phyloP scores from a whole-genome alignment of 2,888 invertebrate species.

The Andricus quercusramuli region DNA sequence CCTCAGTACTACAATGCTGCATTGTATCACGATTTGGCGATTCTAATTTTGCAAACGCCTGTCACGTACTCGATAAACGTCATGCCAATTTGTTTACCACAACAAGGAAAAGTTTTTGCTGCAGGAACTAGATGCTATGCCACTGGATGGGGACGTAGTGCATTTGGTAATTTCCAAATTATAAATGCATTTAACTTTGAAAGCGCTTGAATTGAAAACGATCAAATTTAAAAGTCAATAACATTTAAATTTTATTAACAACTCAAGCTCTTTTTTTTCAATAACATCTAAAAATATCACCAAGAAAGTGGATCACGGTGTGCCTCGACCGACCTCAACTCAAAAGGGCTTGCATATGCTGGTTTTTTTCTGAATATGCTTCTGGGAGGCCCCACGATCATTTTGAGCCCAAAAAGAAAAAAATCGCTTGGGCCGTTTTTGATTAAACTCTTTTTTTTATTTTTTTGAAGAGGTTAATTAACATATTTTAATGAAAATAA shows the following conservation, averaged over 20 bases:
- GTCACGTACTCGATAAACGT: conserved; percentile 84
- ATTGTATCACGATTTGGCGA: conserved; percentile 88
- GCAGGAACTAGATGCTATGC: conserved; percentile 82
- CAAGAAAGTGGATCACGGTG: too few species aligned
- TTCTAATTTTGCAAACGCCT: conserved; percentile 84
- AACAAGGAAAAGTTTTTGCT: conserved; percentile 77
- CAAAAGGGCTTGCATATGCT: too few species aligned
- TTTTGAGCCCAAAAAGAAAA: too few species aligned
- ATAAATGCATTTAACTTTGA: background rate
- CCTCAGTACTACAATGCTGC: conserved; percentile 84
- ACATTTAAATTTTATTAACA: background rate
- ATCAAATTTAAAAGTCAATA: background rate
- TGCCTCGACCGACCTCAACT: too few species aligned
- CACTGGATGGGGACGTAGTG: conserved; percentile 88
- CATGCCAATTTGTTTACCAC: conserved; percentile 85
- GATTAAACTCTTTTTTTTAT: too few species aligned
- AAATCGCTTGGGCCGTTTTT: too few species aligned
- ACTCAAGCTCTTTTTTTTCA: too few species aligned
- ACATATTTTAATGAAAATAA: too few species aligned
- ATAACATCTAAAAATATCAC: too few species aligned
- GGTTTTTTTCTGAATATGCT: too few species aligned
- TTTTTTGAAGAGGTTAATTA: too few species aligned
- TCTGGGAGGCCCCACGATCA: too few species aligned
- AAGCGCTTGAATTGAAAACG: background rate
- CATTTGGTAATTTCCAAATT: conserved; percentile 80